A percentile compares a stretch with the other conserved stretches of the same genome.
Conservation (phyloP, 1,140 invertebrate species). For the Heterodera schachtii region DNA sequence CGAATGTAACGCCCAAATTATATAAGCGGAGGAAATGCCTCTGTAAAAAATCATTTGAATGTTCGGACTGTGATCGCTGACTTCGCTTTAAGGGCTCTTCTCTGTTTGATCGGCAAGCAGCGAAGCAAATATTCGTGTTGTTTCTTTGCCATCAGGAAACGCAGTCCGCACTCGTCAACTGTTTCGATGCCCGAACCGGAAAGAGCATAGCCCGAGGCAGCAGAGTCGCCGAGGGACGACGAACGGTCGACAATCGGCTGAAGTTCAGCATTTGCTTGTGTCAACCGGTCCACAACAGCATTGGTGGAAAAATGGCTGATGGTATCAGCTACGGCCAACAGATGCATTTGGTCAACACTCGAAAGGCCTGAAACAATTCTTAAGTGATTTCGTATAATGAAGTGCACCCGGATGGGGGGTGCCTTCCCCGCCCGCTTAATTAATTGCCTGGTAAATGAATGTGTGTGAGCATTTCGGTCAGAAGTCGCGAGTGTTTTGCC, state of each 20-base stretch:
- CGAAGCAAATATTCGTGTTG: conserved; percentile 91
- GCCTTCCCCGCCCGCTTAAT: neutral
- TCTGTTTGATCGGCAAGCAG: conserved; percentile 82
- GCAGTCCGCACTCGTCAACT: conserved; percentile 92
- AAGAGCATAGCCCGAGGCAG: conserved; percentile 81
- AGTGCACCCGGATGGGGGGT: no score
- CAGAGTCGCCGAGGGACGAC: conserved; percentile 73
- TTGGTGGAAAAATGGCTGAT: conserved; percentile 72
- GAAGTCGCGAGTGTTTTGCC: conserved; percentile 66
- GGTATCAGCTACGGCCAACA: conserved; percentile 93
- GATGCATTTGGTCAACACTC: conserved; percentile 97
- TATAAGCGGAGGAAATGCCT: conserved; percentile 86
- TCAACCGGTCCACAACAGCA: conserved; percentile 59
- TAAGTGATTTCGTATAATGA: neutral
- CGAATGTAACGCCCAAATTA: conserved; percentile 99
- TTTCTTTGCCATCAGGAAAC: conserved; percentile 94
- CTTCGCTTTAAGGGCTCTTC: conserved; percentile 69
- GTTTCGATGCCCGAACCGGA: conserved; percentile 76
- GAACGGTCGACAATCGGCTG: conserved; percentile 41
- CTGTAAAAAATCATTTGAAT: conserved; percentile 36
- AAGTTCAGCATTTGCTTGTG: conserved; percentile 62
- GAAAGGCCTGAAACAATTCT: conserved; percentile 71
- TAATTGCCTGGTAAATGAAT: conserved; percentile 81
- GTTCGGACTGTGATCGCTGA: conserved; percentile 13
- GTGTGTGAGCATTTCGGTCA: conserved; percentile 88